Evolutionary conservation across 1,140 invertebrate genomes (phyloP), one percentile per base, ranked within the genome.

Genomic region (Halotydeus destructor): DNA sequence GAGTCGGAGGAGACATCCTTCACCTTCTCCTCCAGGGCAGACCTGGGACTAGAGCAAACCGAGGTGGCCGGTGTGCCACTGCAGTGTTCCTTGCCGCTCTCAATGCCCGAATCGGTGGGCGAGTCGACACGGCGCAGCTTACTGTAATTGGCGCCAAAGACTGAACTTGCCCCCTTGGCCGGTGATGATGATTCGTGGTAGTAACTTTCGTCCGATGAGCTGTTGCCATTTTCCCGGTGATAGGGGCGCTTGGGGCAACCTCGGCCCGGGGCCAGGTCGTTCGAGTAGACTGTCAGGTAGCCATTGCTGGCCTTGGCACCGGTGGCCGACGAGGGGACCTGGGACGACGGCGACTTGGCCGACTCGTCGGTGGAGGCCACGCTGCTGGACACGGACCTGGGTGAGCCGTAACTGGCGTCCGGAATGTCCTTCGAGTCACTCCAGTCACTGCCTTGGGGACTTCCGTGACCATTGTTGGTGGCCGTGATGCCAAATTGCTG

Each of bases 21-120:
- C 25, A 55, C 49, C 32, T 75, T 73, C 49, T 84, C 80, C 46
- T 85, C 81, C 39, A 81, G 68, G 5, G 78, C 80, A 2, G 78
- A 83, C 4, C 78, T 64, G 6, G 52, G 53, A 59, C 78, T 82
- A 21, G 79, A 83, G 60, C 82, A 86, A 0, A 75, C 67, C 4
- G 76, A 78, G 25, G 52, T 49, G 5, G 49, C 52, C 14, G 53
- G 51, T 14, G 76, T 81, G 75, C 75, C 0, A n/a, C 59, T 63
- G 16, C 51, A 43, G 26, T 54, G 50, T 40, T 56, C 56, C 36
- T 81, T 83, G n/a, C 82, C 81, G 1, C 76, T 80, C 56, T 88
- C 82, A 50, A 88, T 86, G 24, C 83, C 84, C 31, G 81, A 86
- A 60, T 89, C 84, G 46, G 75, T 82, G 8, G 81, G 82, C 5